Conservation (phyloP, 2,113 vertebrate species). For the Eulemur rufifrons region DNA sequence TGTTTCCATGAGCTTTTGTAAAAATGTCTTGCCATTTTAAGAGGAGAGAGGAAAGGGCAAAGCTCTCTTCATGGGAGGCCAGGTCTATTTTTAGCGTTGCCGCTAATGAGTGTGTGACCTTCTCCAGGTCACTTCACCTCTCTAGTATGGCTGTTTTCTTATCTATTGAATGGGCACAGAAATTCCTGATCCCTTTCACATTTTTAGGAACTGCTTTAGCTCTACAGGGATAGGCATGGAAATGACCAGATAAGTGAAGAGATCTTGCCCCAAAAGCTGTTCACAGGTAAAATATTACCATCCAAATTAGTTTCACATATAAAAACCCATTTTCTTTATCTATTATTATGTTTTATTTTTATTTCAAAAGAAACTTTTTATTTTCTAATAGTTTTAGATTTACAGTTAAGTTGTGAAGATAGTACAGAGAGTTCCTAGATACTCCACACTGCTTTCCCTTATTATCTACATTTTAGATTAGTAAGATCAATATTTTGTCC, state of each 20-base stretch:
- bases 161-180: neutral
- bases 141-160: neutral
- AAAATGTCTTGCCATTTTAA: neutral
- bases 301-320: neutral
- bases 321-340: neutral
- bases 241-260: neutral
- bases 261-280: neutral
- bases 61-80: neutral
- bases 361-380: neutral
- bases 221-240: neutral
- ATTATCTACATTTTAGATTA: neutral
- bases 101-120: neutral
- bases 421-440: neutral
- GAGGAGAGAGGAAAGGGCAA: neutral
- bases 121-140: neutral
- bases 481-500: neutral
- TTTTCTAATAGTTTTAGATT: conserved; percentile 6
- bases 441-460: neutral
- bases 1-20: neutral
- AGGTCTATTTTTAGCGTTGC: neutral
- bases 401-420: neutral
- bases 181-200: neutral
- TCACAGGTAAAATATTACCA: neutral
- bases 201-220: neutral
- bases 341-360: neutral